phyloP scores from a whole-genome alignment of 1,140 invertebrate species.

The Subanguina moxae region DNA sequence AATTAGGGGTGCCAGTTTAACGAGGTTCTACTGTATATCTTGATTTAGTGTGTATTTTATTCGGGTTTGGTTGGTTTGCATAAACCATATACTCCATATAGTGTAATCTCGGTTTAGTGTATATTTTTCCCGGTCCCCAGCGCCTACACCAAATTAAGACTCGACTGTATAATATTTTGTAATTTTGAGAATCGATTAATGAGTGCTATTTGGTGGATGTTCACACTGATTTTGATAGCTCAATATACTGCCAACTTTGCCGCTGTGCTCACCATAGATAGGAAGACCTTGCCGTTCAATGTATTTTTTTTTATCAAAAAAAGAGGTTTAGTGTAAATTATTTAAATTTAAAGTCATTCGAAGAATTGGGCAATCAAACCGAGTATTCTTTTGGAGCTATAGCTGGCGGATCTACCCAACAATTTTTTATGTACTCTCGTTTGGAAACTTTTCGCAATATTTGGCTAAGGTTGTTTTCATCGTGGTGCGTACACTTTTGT shows the following conservation, averaged over 20 bases:
- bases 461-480: slow-evolving; percentile 18
- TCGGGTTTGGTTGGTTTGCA: too few relatives aligned
- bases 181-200: slow-evolving; percentile 85
- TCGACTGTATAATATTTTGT: too few relatives aligned
- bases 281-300: slow-evolving; percentile 92
- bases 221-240: slow-evolving; percentile 92
- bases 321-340: slow-evolving; percentile 86
- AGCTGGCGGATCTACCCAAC: slow-evolving; percentile 37
- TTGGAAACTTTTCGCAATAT: slow-evolving; percentile 40
- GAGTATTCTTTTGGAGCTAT: slow-evolving; percentile 65
- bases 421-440: slow-evolving; percentile 46
- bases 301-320: slow-evolving; percentile 60
- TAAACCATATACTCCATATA: too few relatives aligned
- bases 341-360: slow-evolving; percentile 64
- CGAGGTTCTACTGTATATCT: too few relatives aligned
- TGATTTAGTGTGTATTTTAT: too few relatives aligned
- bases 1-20: too few relatives aligned
- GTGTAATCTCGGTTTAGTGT: too few relatives aligned
- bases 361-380: slow-evolving; percentile 57
- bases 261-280: slow-evolving; percentile 82
- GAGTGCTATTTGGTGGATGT: slow-evolving; percentile 96
- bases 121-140: too few relatives aligned
- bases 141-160: too few relatives aligned
- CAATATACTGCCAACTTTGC: slow-evolving; percentile 95
- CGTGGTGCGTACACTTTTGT: not conserved